A percentile compares a stretch with the other conserved stretches of the same genome.
Evolutionary conservation across 2,113 vertebrate species (phyloP).

Genomic region (Morphnarchus princeps): DNA sequence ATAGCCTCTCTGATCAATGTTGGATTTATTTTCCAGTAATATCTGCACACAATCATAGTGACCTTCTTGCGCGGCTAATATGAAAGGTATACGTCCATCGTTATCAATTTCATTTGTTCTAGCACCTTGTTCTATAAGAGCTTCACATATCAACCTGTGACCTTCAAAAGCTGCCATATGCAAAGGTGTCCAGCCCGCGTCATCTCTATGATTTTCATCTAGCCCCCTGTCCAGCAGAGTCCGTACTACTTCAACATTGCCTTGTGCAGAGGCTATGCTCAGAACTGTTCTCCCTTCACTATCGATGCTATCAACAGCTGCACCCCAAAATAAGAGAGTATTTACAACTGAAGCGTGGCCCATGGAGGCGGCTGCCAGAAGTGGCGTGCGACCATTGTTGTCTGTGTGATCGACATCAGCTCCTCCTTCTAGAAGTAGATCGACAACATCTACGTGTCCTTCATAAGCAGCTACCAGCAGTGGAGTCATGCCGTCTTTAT

Average conservation of each 20-base stretch:
- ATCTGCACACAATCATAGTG: slow-evolving; percentile 96
- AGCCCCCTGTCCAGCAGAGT: slow-evolving; percentile 97
- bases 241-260: slow-evolving; percentile 95
- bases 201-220: slow-evolving; percentile 96
- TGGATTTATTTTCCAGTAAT: slow-evolving; percentile 91
- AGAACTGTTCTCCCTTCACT: slow-evolving; percentile 95
- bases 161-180: slow-evolving; percentile 98
- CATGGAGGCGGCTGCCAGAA: slow-evolving; percentile 97
- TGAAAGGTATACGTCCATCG: slow-evolving; percentile 91
- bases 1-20: slow-evolving; percentile 90
- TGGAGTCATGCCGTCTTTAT: slow-evolving; percentile 97
- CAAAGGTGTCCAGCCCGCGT: slow-evolving; percentile 95
- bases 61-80: slow-evolving; percentile 92
- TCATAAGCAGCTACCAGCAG: slow-evolving; percentile 96
- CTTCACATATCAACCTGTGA: slow-evolving; percentile 92
- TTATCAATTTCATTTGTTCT: slow-evolving; percentile 94
- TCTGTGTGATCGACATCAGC: slow-evolving; percentile 97
- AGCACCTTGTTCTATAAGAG: slow-evolving; percentile 97
- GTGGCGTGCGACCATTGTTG: slow-evolving; percentile 92
- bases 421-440: slow-evolving; percentile 93
- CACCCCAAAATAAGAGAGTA: slow-evolving; percentile 95
- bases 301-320: slow-evolving; percentile 95
- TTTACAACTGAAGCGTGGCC: slow-evolving; percentile 96
- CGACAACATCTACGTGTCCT: slow-evolving; percentile 95
- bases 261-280: slow-evolving; percentile 96